Evolutionary conservation across 2,888 invertebrate species (phyloP), one percentile per base, ranked within the genome.

Genomic region (Eulithis prunata): DNA sequence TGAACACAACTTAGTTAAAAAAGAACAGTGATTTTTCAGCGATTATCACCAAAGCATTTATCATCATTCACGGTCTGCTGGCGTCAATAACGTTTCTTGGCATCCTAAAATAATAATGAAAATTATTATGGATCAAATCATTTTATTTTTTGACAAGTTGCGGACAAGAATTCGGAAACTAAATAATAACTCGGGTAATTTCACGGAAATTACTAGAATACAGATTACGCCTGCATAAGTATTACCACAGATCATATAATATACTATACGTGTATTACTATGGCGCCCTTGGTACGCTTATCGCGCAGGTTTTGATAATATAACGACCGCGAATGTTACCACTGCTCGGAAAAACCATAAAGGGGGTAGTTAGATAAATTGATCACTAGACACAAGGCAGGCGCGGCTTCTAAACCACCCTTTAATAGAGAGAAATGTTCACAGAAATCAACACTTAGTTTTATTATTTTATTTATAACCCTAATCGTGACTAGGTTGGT

Each of bases 361-460:
- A 85, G 79, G 79, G 79, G 81, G 85, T 82, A 85, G 85, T 87
- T 86, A 85, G 80, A 84, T 86, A 87, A 87, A 87, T 86, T 86
- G 83, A 85, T 88, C 78, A 84, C 83, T 79, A 78, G 79, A 75
- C 78, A 80, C 78, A 71, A 72, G 72, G 77, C 79, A 82, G 78
- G 80, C 77, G 78, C 75, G 80, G 83, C 83, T 74, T 79, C 82
- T 79, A 84, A 87, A 87, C 83, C 85, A 81, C 83, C 83, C 71
- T 85, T 84, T 86, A 88, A 87, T 88, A 86, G 80, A 84, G 86
- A 86, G 82, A 81, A 73, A 86, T 85, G 87, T 82, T 84, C 81
- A 70, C 75, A 78, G 79, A 83, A 83, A 86, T 86, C 87, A 87
- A 87, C 86, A 81, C 83, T 85, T 83, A 21, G 21, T 83, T 84